Evolutionary conservation across 2,113 vertebrate species (phyloP), one percentile per base, ranked within the genome.

Genomic region (Jaculus jaculus): DNA sequence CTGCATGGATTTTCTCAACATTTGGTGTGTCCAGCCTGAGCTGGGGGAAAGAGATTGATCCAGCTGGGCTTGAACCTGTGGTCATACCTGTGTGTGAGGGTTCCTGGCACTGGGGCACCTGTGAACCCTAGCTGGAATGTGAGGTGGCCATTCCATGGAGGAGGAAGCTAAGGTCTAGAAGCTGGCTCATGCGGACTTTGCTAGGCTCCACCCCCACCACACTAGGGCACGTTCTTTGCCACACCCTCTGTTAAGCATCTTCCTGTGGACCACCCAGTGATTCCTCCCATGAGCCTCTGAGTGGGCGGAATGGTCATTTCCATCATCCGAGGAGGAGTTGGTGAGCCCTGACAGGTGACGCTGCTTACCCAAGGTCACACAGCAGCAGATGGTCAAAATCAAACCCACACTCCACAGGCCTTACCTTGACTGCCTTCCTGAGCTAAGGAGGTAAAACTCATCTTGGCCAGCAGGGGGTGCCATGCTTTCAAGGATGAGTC

Each of bases 381-480:
- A 68, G 81, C 11, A 30, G 34, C 30, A 26, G 39, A 32, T 0
- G n/a, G 28, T 11, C 11, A 16, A 61, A 0, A 39, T 58, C 26
- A 58, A 71, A 89, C 39, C 39, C 39, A 9, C 34, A 65, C 26
- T 39, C 79, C 61, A 47, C 34, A 60, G 47, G 4, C 8, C 10
- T 3, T 8, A 0, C 51, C 1, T 13, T 0, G 39, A 58, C 2
- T 18, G 9, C n/a, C 54, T 21, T 2, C 21, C 60, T 23, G 63
- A 13, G 16, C 1, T 18, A 11, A 18, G 26, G 39, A 15, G 17
- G 37, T 74, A 51, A 84, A 42, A 47, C 37, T 90, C 86, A 34
- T 10, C 21, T 5, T 87, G 61, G 61, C 93, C 97, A 95, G 93
- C 87, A 96, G 97, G 84, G 92, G 96, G 92, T 10, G 18, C 2